Percentiles rank a stretch among this genome's conserved stretches.
These are phyloP conservation scores for Drosophila atripex DNA, from an alignment of 2,888 invertebrate species.

Conservation along the genomic window DNA sequence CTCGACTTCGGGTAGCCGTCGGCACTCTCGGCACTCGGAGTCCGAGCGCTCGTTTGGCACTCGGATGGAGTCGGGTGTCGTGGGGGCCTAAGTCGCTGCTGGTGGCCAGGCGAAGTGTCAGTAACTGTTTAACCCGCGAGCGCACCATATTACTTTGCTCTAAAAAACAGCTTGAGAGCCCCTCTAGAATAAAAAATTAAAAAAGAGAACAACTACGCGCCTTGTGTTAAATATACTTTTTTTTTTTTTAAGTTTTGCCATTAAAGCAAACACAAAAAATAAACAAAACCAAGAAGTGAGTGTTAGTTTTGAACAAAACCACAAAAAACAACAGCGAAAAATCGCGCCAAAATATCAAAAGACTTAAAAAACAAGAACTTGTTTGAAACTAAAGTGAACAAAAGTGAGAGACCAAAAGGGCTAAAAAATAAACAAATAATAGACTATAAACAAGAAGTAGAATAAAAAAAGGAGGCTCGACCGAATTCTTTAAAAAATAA, in stretches of 20 bases:
- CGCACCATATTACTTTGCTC: constrained; percentile 47
- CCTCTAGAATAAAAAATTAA: background rate
- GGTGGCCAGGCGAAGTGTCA: constrained; percentile 83
- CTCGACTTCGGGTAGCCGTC: background rate
- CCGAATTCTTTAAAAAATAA: background rate
- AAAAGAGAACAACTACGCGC: background rate
- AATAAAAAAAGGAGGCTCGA: constrained; percentile 24
- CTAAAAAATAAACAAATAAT: background rate
- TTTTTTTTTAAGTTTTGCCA: background rate
- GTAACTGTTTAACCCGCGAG: constrained; percentile 82
- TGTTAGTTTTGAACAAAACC: background rate
- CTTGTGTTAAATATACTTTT: background rate
- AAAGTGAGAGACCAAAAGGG: background rate
- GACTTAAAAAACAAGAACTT: background rate
- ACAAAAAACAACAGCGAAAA: background rate
- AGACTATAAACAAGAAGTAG: background rate
- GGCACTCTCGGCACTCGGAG: background rate
- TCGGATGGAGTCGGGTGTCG: background rate
- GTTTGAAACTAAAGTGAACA: background rate
- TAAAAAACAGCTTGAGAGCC: background rate
- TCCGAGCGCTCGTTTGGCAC: background rate
- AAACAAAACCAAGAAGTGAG: background rate
- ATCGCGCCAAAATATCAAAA: background rate
- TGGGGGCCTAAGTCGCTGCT: constrained; percentile 71
- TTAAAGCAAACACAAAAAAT: background rate